Conservation (phyloP, 2,888 invertebrate genomes). For the Cerastoderma edule region DNA sequence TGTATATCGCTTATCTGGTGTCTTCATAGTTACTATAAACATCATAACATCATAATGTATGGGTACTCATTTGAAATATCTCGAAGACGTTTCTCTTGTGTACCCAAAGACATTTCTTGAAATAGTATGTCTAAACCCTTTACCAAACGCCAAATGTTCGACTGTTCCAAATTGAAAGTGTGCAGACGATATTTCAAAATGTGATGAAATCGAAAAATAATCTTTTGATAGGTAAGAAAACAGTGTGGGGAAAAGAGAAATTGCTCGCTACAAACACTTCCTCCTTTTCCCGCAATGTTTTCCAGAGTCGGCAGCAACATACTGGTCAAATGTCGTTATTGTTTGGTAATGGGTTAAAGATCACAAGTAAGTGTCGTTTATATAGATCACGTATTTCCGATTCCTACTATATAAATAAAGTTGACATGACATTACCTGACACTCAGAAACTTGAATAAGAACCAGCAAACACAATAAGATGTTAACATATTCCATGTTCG, state of each 20-base stretch:
- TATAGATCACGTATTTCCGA: neutral
- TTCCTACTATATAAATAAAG: neutral
- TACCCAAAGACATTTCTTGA: neutral
- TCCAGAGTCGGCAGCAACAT: neutral
- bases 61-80: too few species aligned
- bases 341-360: neutral
- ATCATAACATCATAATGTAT: too few species aligned
- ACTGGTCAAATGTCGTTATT: too few species aligned
- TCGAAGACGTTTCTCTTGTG: neutral
- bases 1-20: too few species aligned
- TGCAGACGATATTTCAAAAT: too few species aligned
- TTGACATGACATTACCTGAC: neutral
- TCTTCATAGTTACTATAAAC: too few species aligned
- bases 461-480: neutral
- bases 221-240: neutral
- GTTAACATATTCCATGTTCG: neutral
- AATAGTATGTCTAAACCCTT: neutral
- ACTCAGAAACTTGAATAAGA: neutral
- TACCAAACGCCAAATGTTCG: neutral
- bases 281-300: neutral
- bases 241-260: neutral
- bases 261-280: neutral
- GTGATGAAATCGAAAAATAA: too few species aligned
- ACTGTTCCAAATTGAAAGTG: too few species aligned
- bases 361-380: neutral